Base-by-base conservation (phyloP, 1,140 invertebrate species). In the Polyergus mexicanus region DNA sequence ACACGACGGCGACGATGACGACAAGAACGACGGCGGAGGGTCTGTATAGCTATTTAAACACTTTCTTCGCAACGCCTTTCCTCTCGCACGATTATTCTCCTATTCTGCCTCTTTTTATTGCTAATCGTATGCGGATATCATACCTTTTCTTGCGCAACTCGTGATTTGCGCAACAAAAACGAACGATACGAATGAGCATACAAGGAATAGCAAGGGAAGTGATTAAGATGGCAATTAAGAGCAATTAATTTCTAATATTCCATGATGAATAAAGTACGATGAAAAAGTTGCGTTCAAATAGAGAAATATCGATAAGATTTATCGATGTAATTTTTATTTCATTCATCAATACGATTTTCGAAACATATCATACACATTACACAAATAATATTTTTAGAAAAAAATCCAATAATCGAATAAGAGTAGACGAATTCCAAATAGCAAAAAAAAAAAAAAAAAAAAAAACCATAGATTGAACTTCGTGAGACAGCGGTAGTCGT, bases 11-110 rank as follows among this genome's bases (percentile, higher is more conserved):
- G 47, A 6, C 51, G 32, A 5, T 25, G n/a, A 22, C 11, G 68
- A 77, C 62, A 54, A 88, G 51, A 47, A 56, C 32, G 75, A n/a
- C 44, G 84, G 63, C 28, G 84, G 71, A 72, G 60, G 54, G 72
- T 83, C 58, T 89, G 80, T 89, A 90, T 89, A 88, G 87, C 81
- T 86, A 87, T 91, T 91, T 90, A 91, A 92, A 90, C 85, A 90
- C 87, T 91, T 92, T 91, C 88, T n/a, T 47, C 54, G 84, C 80
- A 69, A 89, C 74, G 62, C 86, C 47, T 56, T 44, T 35, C 22
- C 74, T 51, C 68, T 76, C 51, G 75, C 44, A 62, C 63, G 69
- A 44, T 22, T 54, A 47, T 25, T 28, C 51, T 66, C 38, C 65
- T 77, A 41, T 74, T 51, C 56, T 28, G 25, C 35, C 51, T 84